phyloP scores from a whole-genome alignment of 23 tunicate genomes.

The Phallusia fumigata region DNA sequence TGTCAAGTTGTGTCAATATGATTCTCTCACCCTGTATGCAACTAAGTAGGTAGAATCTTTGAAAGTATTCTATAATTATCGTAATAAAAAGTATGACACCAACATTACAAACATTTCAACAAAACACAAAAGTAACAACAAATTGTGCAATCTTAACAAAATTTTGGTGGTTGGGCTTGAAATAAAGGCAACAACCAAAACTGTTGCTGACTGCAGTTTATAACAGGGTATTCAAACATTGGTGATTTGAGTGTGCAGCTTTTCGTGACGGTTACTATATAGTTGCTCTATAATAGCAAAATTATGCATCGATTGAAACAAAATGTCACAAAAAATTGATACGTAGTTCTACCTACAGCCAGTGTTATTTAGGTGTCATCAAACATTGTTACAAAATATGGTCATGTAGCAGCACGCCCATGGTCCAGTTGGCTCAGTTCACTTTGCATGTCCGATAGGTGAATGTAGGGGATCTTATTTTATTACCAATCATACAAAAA shows the following conservation, averaged over 20 bases:
- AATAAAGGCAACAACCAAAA: not conserved
- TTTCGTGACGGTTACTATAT: not conserved
- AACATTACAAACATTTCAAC: not conserved
- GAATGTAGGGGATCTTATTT: not conserved
- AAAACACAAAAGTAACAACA: not conserved
- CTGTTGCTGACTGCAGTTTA: not conserved
- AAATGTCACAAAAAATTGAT: not conserved
- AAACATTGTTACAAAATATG: not conserved
- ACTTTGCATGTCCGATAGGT: not conserved
- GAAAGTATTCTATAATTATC: not conserved
- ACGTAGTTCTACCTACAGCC: not conserved
- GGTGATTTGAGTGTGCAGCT: not conserved
- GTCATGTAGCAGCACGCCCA: constrained; percentile 5
- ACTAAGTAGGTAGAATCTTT: not conserved
- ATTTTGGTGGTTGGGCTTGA: not conserved
- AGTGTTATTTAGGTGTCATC: not conserved
- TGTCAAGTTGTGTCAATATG: too few relatives aligned
- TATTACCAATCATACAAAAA: constrained; percentile 5
- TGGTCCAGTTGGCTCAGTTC: not conserved
- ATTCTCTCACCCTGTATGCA: too few relatives aligned
- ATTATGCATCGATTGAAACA: not conserved
- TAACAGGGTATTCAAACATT: not conserved
- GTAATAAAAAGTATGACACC: constrained; percentile 7
- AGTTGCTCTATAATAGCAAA: not conserved
- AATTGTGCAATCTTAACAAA: constrained; percentile 2